phyloP scores from a whole-genome alignment of 1,140 invertebrate genomes.

The Cotesia vestalis region DNA sequence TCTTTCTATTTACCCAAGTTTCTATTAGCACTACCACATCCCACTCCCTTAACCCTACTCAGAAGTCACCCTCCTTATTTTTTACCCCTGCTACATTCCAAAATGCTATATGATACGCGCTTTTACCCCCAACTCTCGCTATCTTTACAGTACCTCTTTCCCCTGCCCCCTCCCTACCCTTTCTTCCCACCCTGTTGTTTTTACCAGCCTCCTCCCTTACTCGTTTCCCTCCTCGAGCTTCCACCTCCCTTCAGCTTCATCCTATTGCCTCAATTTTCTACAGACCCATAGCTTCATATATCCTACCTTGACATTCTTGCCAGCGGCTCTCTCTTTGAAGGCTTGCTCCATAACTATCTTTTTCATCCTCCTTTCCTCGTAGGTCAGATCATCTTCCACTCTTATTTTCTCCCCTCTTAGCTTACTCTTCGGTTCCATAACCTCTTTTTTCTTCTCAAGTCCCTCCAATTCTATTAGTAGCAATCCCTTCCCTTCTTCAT shows the following conservation, averaged over 20 bases:
- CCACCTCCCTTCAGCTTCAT: too few species aligned
- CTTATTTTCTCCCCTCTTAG: background rate
- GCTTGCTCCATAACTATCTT: background rate
- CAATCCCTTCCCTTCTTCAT: background rate
- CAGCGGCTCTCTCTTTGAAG: too few species aligned
- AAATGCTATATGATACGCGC: background rate
- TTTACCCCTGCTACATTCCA: background rate
- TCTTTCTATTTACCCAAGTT: background rate
- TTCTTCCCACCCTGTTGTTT: background rate
- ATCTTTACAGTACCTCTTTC: background rate
- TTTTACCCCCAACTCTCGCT: background rate
- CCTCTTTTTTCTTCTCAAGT: background rate
- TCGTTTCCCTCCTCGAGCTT: background rate
- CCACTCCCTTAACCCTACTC: background rate
- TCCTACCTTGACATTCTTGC: too few species aligned
- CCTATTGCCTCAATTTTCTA: too few species aligned
- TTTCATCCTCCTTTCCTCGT: background rate
- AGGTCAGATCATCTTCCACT: too few species aligned
- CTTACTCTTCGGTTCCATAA: background rate
- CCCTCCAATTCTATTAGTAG: background rate
- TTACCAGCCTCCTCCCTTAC: background rate
- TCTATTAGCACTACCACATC: background rate
- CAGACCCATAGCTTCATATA: too few species aligned
- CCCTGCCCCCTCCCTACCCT: background rate
- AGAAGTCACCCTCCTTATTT: background rate